Percentiles rank a stretch among this genome's conserved stretches.
Conservation (phyloP, 2,888 invertebrate species). For the Diarsia dahlii region DNA sequence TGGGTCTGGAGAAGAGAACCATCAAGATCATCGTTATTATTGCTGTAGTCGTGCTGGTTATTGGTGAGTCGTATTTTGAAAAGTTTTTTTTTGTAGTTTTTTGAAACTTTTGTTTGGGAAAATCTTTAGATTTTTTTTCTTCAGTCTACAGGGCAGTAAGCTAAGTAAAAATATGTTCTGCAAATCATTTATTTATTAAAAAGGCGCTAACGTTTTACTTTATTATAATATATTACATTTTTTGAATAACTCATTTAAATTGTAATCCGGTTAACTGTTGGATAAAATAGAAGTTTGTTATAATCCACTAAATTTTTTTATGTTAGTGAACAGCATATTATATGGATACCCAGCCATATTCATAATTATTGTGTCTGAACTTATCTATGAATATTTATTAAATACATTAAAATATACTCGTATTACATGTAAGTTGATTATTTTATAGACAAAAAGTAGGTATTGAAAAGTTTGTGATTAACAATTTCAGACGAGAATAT, state of each 20-base stretch:
- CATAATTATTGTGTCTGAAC: too few relatives aligned
- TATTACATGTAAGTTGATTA: too few relatives aligned
- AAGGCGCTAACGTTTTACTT: neutral
- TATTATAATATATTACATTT: neutral
- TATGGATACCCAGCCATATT: neutral
- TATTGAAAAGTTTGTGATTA: too few relatives aligned
- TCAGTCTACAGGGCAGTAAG: neutral
- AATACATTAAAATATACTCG: too few relatives aligned
- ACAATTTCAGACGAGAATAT: too few relatives aligned
- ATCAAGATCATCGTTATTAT: constrained; percentile 84
- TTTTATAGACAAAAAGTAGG: too few relatives aligned
- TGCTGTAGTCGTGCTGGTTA: constrained; percentile 76
- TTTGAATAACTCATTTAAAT: neutral
- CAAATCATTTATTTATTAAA: neutral
- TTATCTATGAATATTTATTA: too few relatives aligned
- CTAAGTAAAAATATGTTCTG: neutral
- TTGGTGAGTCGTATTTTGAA: constrained; percentile 77
- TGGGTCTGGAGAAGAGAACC: constrained; percentile 86
- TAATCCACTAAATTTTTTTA: neutral
- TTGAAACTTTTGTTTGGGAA: neutral
- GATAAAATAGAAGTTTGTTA: neutral
- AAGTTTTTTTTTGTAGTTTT: constrained; percentile 1
- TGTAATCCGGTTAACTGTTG: neutral
- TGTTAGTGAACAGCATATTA: neutral
- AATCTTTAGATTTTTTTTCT: neutral